Conservation (phyloP, 2,888 invertebrate species). For the Drosophila multiciliata region DNA sequence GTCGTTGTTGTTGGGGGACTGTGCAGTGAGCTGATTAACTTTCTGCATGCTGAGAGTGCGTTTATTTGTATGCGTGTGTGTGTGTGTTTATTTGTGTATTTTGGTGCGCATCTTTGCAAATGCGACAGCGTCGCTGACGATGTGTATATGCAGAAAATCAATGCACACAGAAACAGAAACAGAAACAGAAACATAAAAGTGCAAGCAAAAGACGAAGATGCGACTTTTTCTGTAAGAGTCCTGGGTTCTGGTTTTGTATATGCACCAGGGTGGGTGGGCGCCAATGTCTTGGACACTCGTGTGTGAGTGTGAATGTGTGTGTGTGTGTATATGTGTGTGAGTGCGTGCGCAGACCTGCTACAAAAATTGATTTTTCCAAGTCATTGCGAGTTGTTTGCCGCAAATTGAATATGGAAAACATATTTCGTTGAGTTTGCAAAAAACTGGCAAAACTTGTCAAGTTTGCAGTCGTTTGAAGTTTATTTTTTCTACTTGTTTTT, state of each 20-base stretch:
- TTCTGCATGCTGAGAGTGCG: slow-evolving; percentile 73
- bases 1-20: slow-evolving; percentile 37
- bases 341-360: slow-evolving; percentile 62
- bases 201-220: slow-evolving; percentile 56
- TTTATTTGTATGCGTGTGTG: slow-evolving; percentile 26
- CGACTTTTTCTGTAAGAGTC: slow-evolving; percentile 30
- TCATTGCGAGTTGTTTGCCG: slow-evolving; percentile 45
- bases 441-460: slow-evolving; percentile 41
- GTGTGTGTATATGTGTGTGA: slow-evolving; percentile 17
- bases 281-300: slow-evolving; percentile 26
- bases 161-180: slow-evolving; percentile 49
- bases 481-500: slow-evolving; percentile 7
- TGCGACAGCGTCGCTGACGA: slow-evolving; percentile 41
- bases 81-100: slow-evolving; percentile 27
- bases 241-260: slow-evolving; percentile 42
- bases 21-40: slow-evolving; percentile 71
- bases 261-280: slow-evolving; percentile 71
- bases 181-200: slow-evolving; percentile 53
- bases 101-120: slow-evolving; percentile 53
- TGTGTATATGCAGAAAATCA: slow-evolving; percentile 69
- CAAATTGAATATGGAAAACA: slow-evolving; percentile 32
- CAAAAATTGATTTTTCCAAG: slow-evolving; percentile 81
- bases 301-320: slow-evolving; percentile 20
- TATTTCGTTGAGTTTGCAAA: slow-evolving; percentile 27
- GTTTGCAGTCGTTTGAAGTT: neutral